Base-by-base conservation (phyloP, 2,113 vertebrate genomes). In the Tachuris rubrigastra region DNA sequence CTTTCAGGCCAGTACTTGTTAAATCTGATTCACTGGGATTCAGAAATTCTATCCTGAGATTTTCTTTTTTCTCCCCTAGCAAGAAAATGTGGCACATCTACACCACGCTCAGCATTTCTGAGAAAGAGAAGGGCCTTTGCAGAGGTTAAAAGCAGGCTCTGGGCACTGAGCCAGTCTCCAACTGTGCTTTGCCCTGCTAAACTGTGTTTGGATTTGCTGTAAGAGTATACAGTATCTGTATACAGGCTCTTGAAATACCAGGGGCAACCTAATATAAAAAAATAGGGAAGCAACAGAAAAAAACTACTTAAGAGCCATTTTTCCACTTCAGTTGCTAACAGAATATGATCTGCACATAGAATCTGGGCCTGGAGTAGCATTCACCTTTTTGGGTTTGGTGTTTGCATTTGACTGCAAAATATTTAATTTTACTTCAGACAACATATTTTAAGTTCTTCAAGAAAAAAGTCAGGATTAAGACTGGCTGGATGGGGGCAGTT, bases 131-230 rank as follows among this genome's bases (percentile, higher is more conserved):
- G 27, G 39, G 47, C 28, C 30, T 92, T 80, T 93, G 56, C 79
- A 75, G 68, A 95, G 77, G 88, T 86, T 91, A 88, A 93, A 96
- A 95, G 77, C 77, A 83, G 78, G 78, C 52, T 60, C 75, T 78
- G 75, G 91, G 94, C 81, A 81, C n/a, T 53, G 25, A 95, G 90
- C 90, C 95, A 97, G 74, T 7, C 71, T 90, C 78, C 59, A 74
- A 69, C 85, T 83, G 82, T 56, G 85, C 77, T 88, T 55, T 89
- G 77, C 77, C 67, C 76, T 77, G 44, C 52, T 95, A 95, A 91
- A 92, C 80, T 66, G 33, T 77, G 44, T 72, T 89, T 94, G 63
- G 37, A 84, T 94, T 91, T 92, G 46, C 74, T 81, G 33, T 1
- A 1, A 81, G 58, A 95, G 42, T 58, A 87, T 62, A 89, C 69